Percentiles rank a stretch among this genome's conserved stretches.
Evolutionary conservation across 2,113 vertebrate species (phyloP).

Genomic region (Cacatua alba): DNA sequence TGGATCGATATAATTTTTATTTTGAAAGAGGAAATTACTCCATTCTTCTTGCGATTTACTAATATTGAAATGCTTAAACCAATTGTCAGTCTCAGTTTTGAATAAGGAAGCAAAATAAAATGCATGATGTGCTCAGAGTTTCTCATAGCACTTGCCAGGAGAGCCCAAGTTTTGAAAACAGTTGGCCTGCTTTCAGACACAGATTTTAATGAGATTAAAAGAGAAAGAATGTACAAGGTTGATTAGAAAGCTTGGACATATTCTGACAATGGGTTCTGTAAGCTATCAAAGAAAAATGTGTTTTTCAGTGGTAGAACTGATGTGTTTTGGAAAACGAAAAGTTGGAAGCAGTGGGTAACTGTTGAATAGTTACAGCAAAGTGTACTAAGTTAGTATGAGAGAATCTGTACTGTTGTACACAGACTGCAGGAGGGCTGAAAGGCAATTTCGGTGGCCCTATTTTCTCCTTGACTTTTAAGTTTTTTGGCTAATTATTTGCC

Average conservation of each 20-base stretch:
- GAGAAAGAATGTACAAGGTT: constrained; percentile 46
- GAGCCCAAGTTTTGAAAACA: constrained; percentile 35
- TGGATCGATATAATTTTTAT: constrained; percentile 15
- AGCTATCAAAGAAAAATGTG: background rate
- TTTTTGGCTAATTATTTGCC: background rate
- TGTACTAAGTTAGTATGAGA: background rate
- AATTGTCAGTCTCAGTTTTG: constrained; percentile 25
- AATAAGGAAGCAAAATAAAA: constrained; percentile 53
- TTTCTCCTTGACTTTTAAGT: background rate
- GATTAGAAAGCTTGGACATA: constrained; percentile 13
- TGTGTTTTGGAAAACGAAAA: constrained; percentile 20
- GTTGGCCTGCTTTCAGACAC: constrained; percentile 47
- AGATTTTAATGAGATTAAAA: constrained; percentile 51
- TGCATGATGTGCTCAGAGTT: constrained; percentile 13
- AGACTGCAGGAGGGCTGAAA: background rate
- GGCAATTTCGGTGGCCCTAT: background rate
- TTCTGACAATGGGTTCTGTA: background rate
- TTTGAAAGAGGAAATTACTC: constrained; percentile 29
- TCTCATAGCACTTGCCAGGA: constrained; percentile 48
- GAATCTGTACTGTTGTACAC: background rate
- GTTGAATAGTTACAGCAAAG: background rate
- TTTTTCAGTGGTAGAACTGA: background rate
- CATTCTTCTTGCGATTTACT: constrained; percentile 45
- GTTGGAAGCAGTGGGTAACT: background rate
- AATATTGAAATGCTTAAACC: constrained; percentile 38